Base-by-base conservation (phyloP, 2,797 vertebrate species). In the Schizopygopsis pylzovi region DNA sequence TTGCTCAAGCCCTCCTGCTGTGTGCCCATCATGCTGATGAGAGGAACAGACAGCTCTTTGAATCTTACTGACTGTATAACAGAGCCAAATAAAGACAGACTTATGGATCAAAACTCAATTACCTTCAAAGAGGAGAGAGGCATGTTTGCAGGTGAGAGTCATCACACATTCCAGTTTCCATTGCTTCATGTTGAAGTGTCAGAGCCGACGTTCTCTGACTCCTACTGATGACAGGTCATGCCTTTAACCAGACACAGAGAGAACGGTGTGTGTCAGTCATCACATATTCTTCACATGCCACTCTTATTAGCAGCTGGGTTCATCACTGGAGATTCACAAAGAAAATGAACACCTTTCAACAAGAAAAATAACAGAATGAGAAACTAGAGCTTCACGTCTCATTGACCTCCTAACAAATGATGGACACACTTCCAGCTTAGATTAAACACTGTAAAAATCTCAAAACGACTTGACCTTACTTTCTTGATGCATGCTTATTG, bases 11-110 rank as follows among this genome's bases (percentile, higher is more conserved):
- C 49, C 52, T 80, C 61, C 81, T 71, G 59, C 65, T 81, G 78
- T 77, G 72, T 61, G 77, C 65, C 65, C 84, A 81, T 86, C 86
- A 85, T 75, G 52, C n/a, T 86, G 87, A 88, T 86, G 79, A 84
- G 78, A 71, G 41, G 68, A 82, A 82, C 73, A 85, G 84, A 86
- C 85, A 86, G 75, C 49, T 73, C 72, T 83, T 82, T 84, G 85
- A 86, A 82, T 82, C 20, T 33, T n/a, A 49, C 79, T 79, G 85
- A 88, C 68, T 56, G 61, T 47, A 13, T 41, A 82, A 41, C 72
- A 85, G 45, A 76, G 79, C 54, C 79, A 88, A 89, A 89, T 87
- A 83, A 86, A 75, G 82, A 68, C 63, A 33, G 81, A 18, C 85
- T 76, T 73, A 54, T 39, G 28, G 81, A 81, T 83, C 68, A 86